Conservation (phyloP, 2,113 vertebrate species). For the Danionella cerebrum region DNA sequence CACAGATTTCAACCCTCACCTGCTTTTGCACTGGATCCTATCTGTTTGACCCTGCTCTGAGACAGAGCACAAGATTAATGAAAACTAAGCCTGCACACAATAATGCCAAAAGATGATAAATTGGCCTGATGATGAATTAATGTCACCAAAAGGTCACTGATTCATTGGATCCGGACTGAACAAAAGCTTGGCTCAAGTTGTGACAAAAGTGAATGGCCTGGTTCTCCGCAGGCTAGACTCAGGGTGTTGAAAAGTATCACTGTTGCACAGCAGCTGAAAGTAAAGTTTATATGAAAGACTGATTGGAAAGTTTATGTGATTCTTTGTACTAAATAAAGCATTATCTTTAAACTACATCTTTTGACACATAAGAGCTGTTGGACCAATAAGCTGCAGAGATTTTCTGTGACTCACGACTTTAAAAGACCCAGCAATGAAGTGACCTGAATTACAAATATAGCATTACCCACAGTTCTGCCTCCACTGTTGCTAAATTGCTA, state of each 20-base stretch:
- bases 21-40: conserved; percentile 14
- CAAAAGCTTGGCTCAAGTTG: not conserved
- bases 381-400: too few relatives aligned
- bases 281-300: not conserved
- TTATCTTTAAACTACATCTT: too few relatives aligned
- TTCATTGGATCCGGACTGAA: conserved; percentile 12
- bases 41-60: conserved; percentile 15
- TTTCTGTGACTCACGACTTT: too few relatives aligned
- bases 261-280: not conserved
- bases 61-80: conserved; percentile 1
- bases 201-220: conserved; percentile 9
- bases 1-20: conserved; percentile 36
- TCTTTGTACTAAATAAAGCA: too few relatives aligned
- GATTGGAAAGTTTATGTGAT: too few relatives aligned
- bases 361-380: too few relatives aligned
- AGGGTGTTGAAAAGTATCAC: not conserved
- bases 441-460: too few relatives aligned
- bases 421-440: too few relatives aligned
- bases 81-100: conserved; percentile 22
- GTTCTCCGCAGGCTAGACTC: not conserved
- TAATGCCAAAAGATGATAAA: conserved; percentile 28
- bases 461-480: too few relatives aligned
- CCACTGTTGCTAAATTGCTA: too few relatives aligned
- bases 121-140: conserved; percentile 28
- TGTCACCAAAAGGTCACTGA: conserved; percentile 33